Conservation (phyloP, 1,140 invertebrate genomes). For the Sycophila sp. region DNA sequence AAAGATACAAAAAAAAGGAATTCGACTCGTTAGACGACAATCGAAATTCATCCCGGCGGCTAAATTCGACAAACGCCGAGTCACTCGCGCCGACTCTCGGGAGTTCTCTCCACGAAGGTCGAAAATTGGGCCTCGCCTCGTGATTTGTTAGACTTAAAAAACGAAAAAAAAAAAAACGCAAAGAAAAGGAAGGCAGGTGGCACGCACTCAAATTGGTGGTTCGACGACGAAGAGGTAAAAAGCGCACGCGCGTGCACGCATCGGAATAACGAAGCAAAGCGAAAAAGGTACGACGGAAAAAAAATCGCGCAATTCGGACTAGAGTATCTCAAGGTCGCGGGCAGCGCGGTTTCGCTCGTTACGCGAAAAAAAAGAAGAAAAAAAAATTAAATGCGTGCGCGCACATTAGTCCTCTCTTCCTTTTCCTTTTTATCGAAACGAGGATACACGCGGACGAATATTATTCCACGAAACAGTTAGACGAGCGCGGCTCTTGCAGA, state of each 20-base stretch:
- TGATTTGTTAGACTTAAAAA: slow-evolving; percentile 19
- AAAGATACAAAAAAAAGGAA: too few species aligned
- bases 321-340: slow-evolving; percentile 28
- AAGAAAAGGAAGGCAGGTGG: background rate
- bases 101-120: background rate
- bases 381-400: too few species aligned
- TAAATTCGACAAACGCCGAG: background rate
- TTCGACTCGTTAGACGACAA: too few species aligned
- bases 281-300: background rate
- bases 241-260: background rate
- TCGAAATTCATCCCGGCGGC: background rate
- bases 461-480: too few species aligned
- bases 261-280: background rate
- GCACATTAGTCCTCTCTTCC: background rate
- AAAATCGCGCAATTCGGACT: too few species aligned
- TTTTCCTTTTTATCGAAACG: background rate
- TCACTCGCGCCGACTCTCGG: background rate
- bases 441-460: background rate
- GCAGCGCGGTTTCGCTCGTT: background rate
- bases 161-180: background rate
- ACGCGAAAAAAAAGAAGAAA: slow-evolving; percentile 1
- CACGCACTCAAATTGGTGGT: slow-evolving; percentile 11
- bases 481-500: background rate
- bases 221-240: background rate
- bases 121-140: background rate